Base-by-base conservation (phyloP, 2,797 vertebrate species). In the Yasuhikotakia modesta region DNA sequence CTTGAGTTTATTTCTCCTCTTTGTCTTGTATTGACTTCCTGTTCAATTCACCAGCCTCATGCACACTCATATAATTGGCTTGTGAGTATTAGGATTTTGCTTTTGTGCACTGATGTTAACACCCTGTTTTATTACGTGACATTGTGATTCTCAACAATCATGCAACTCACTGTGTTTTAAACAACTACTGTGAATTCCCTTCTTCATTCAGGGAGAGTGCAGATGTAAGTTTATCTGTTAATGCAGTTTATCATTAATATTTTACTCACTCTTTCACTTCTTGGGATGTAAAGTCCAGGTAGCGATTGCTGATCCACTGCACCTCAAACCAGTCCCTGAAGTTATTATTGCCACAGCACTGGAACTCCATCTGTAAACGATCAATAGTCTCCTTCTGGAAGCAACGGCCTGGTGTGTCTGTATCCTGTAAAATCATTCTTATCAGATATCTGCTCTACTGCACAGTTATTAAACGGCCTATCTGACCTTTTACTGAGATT, bases 321-420 rank as follows among this genome's bases (percentile, higher is more conserved):
- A 99, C 94, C 88, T 99, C 97, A 2, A 99, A 99, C 98, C 98
- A 99, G 73, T 99, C 98, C 89, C 91, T 94, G 89, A 94, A 98
- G 89, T 97, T 97, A 0, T 87, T 96, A 92, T 98, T 99, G 71
- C 98, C 98, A 16, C 98, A 99, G 88, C 98, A 99, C 57, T 91
- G 95, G 89, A 99, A 98, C 87, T 99, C 96, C 7, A 98, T 96
- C 91, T 99, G 98, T 80, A 99, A 91, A 89, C 91, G 90, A 88
- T 99, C 98, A 0, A 99, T 95, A 82, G 96, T 99, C 89, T 96
- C 97, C 88, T 99, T 99, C 94, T 99, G 97, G 89, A 96, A 99
- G 86, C 98, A 99, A 46, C 96, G 93, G 39, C 97, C 98, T 0
- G 98, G 98, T 5, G 96, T 97, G 61, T 99, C 98, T 0, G 98